Percentiles rank a stretch among this genome's conserved stretches.
Conservation (phyloP, 2,113 vertebrate genomes). For the Calidris pygmaea region DNA sequence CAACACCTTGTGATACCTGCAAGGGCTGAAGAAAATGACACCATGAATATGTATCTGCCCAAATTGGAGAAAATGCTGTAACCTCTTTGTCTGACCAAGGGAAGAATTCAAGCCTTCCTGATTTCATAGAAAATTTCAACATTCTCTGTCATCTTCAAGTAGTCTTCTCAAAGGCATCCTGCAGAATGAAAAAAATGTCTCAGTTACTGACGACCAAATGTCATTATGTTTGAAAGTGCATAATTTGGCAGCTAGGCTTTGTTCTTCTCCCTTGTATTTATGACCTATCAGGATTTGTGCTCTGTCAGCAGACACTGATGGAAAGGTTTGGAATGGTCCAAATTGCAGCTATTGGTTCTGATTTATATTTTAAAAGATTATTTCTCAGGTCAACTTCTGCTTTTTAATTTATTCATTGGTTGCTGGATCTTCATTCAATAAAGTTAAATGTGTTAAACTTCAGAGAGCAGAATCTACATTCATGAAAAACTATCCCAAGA, state of each 20-base stretch:
- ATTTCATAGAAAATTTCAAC: background rate
- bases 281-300: background rate
- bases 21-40: background rate
- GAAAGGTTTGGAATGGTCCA: background rate
- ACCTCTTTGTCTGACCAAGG: background rate
- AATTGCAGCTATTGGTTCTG: background rate
- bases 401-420: background rate
- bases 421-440: background rate
- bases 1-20: background rate
- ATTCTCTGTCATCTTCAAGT: background rate
- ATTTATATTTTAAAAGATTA: background rate
- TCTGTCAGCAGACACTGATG: background rate
- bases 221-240: background rate
- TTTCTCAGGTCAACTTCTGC: background rate
- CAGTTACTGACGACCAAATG: background rate
- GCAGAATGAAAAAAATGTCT: background rate
- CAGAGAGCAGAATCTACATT: background rate
- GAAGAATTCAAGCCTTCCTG: background rate
- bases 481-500: background rate
- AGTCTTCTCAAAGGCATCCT: background rate
- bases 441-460: background rate
- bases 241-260: background rate
- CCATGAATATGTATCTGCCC: background rate
- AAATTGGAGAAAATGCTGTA: background rate
- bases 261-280: background rate